Evolutionary conservation across 2,888 invertebrate species (phyloP).

Genomic region (Sinopyrophorus schimmeli): DNA sequence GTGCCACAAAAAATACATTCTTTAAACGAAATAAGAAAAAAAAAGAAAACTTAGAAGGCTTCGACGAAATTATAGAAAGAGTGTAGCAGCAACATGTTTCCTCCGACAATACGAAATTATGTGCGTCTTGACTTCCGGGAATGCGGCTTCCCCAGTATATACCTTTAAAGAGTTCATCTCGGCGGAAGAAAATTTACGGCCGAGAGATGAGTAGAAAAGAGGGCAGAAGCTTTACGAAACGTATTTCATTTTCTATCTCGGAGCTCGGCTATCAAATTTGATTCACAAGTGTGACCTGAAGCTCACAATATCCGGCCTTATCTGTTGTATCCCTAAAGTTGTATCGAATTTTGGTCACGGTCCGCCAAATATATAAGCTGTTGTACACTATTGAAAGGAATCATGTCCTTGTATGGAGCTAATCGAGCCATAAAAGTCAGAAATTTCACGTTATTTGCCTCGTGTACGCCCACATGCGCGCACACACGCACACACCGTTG

Average conservation of each 20-base stretch:
- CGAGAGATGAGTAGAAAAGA: conserved; percentile 21
- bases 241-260: conserved; percentile 38
- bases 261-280: conserved; percentile 34
- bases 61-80: too few species aligned
- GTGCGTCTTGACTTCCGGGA: conserved; percentile 15
- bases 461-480: too few species aligned
- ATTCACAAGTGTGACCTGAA: conserved; percentile 37
- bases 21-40: too few species aligned
- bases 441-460: too few species aligned
- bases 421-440: conserved; percentile 23
- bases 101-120: conserved; percentile 19
- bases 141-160: conserved; percentile 8
- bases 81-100: too few species aligned
- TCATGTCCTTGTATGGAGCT: conserved; percentile 19
- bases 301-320: conserved; percentile 33
- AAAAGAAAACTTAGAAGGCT: too few species aligned
- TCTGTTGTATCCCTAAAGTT: conserved; percentile 27
- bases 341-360: conserved; percentile 35
- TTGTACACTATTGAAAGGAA: conserved; percentile 32
- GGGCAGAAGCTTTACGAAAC: conserved; percentile 24
- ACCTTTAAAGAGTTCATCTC: conserved; percentile 20
- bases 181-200: conserved; percentile 24
- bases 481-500: too few species aligned
- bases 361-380: conserved; percentile 34
- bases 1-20: too few species aligned